Conservation (phyloP, 1,140 invertebrate species). For the Apis mellifera region Amel_HAv3.1 CM009931.2:21858501-21859000, state of each 20-base stretch:
- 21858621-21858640: conserved; percentile 55
- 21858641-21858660: conserved; percentile 9
- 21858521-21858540: conserved; percentile 16
- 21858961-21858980: conserved; percentile 3
- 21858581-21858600: background rate
- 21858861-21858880: background rate
- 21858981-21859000: background rate
- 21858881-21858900: background rate
- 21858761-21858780: conserved; percentile 47
- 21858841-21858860: conserved; percentile 32
- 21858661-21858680: conserved; percentile 37
- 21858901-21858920: background rate
- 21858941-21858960: background rate
- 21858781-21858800: conserved; percentile 41
- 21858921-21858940: background rate
- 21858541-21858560: conserved; percentile 43
- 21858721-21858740: conserved; percentile 47
- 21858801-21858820: conserved; percentile 55
- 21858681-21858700: conserved; percentile 36
- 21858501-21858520: conserved; percentile 28
- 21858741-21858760: conserved; percentile 45
- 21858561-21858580: conserved; percentile 53
- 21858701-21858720: conserved; percentile 36
- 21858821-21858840: conserved; percentile 43
- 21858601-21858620: background rate